Conservation (phyloP, 2,113 vertebrate species). For the Nibea albiflora region DNA sequence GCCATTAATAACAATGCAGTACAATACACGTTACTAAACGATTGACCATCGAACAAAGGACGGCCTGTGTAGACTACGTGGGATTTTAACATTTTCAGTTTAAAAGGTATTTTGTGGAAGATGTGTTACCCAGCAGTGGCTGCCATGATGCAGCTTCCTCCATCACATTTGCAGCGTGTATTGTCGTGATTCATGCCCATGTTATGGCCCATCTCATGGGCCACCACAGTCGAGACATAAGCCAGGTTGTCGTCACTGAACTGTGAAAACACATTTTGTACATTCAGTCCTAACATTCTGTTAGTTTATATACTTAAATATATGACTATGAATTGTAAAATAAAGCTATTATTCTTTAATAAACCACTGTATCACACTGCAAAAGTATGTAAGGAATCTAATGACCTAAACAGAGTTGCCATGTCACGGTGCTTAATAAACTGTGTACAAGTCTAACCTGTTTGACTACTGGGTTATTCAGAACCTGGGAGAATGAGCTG, state of each 20-base stretch:
- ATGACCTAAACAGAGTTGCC: neutral
- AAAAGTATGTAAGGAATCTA: constrained; percentile 32
- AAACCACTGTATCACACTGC: neutral
- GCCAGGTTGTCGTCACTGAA: constrained; percentile 50
- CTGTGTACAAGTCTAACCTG: constrained; percentile 37
- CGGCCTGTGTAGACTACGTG: neutral
- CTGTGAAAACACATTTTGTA: constrained; percentile 67
- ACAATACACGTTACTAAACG: neutral
- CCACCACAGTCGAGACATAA: constrained; percentile 84
- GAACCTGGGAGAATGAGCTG: neutral
- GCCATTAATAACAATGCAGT: neutral
- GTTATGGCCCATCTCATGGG: constrained; percentile 93
- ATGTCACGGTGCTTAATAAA: neutral
- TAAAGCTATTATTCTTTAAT: neutral
- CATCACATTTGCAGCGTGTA: constrained; percentile 58
- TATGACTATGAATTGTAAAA: neutral
- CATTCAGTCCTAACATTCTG: neutral
- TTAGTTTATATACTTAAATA: neutral
- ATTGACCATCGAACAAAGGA: neutral
- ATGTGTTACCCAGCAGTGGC: constrained; percentile 79
- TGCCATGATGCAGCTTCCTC: constrained; percentile 84
- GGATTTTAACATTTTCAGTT: neutral
- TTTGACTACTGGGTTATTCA: constrained; percentile 22
- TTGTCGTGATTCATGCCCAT: constrained; percentile 90
- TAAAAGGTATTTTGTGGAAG: neutral